These are phyloP conservation scores for Gnathonemus echidnorhynchus DNA, from an alignment of 2,113 vertebrate genomes.

Conservation along the genomic window DNA sequence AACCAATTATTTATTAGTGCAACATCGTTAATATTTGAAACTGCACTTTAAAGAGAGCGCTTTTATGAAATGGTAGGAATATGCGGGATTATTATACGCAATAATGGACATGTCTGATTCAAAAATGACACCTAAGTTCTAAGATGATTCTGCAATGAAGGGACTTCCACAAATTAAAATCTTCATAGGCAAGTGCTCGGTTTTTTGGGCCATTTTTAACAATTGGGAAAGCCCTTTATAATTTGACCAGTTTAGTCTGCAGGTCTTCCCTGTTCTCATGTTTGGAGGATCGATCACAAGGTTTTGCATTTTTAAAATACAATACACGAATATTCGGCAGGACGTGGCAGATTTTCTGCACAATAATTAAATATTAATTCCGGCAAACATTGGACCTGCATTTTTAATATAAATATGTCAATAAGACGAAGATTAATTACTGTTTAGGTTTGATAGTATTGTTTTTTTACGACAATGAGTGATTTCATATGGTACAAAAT, in stretches of 20 bases:
- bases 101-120: background rate
- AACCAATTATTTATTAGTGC: background rate
- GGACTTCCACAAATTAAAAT: background rate
- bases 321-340: background rate
- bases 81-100: background rate
- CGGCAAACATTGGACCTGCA: background rate
- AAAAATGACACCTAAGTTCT: background rate
- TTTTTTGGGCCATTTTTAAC: background rate
- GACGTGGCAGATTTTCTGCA: background rate
- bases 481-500: background rate
- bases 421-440: background rate
- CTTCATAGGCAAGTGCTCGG: background rate
- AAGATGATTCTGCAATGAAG: background rate
- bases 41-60: background rate
- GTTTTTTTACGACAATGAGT: background rate
- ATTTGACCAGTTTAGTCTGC: background rate
- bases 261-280: background rate
- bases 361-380: slow-evolving; percentile 1
- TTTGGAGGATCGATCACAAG: background rate
- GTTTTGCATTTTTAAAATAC: background rate
- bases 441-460: background rate
- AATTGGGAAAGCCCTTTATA: background rate
- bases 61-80: background rate
- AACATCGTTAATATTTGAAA: background rate
- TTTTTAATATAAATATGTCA: background rate